phyloP scores from a whole-genome alignment of 2,888 invertebrate species.

The Idaea straminata region DNA sequence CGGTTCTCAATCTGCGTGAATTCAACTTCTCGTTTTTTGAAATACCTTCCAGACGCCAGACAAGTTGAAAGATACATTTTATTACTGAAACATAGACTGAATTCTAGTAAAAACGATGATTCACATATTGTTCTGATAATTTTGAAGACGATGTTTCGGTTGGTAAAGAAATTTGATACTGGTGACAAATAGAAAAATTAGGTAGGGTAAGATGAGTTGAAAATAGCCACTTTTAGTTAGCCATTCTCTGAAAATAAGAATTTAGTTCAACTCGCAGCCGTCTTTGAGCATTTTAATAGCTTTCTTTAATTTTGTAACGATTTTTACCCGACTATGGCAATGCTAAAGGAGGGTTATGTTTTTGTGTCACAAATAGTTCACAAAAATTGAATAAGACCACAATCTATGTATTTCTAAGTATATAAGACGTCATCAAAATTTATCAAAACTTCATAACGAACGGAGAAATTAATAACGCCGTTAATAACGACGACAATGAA shows the following conservation, averaged over 20 bases:
- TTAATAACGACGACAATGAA: slow-evolving; percentile 59
- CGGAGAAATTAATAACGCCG: slow-evolving; percentile 46
- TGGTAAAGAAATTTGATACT: background rate
- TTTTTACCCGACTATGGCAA: too few relatives aligned
- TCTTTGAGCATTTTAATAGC: too few relatives aligned
- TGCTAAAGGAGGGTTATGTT: too few relatives aligned
- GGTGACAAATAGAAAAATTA: background rate
- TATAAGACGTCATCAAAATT: slow-evolving; percentile 16
- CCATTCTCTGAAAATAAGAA: background rate
- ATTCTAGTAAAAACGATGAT: background rate
- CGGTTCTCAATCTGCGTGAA: too few relatives aligned
- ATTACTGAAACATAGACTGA: background rate
- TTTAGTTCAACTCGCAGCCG: too few relatives aligned
- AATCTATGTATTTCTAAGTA: too few relatives aligned
- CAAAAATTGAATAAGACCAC: too few relatives aligned
- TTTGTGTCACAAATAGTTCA: too few relatives aligned
- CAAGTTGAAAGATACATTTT: background rate
- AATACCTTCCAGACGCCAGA: background rate
- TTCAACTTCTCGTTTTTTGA: background rate
- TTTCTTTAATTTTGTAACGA: too few relatives aligned
- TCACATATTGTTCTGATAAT: background rate
- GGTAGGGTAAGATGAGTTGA: background rate
- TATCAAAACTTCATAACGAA: slow-evolving; percentile 35
- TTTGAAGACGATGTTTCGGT: background rate
- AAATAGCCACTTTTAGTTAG: background rate